phyloP scores from a whole-genome alignment of 2,888 invertebrate species.

The Epistrophe eligans region DNA sequence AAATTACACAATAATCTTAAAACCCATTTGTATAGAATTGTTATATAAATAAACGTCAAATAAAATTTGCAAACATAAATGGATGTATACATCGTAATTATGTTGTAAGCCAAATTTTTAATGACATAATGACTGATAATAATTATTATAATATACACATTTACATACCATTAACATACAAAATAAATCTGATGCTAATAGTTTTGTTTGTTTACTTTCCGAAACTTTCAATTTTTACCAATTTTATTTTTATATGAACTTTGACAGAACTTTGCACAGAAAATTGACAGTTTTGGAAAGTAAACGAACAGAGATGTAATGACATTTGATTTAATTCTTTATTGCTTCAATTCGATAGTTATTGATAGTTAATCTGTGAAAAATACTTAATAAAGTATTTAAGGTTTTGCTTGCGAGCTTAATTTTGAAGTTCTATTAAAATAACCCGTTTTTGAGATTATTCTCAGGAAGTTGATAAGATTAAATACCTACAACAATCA shows the following conservation, averaged over 20 bases:
- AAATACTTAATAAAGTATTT: neutral
- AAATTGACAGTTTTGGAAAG: too few species aligned
- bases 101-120: neutral
- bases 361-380: neutral
- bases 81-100: too few species aligned
- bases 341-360: too few species aligned
- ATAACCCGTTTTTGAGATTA: neutral
- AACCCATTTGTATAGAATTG: neutral
- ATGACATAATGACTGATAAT: neutral
- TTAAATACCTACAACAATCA: neutral
- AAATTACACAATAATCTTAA: conserved; percentile 23
- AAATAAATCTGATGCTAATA: too few species aligned
- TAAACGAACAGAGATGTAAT: too few species aligned
- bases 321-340: too few species aligned
- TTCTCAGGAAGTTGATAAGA: conserved; percentile 18
- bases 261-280: too few species aligned
- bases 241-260: too few species aligned
- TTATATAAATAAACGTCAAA: neutral
- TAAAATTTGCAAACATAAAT: too few species aligned
- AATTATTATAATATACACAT: neutral
- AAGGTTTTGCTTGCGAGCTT: neutral
- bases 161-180: too few species aligned
- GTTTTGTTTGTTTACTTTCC: too few species aligned
- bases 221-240: too few species aligned
- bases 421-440: neutral